A percentile compares a stretch with the other conserved stretches of the same genome.
Conservation (phyloP, 1,140 invertebrate genomes). For the Drosophila elegans region DNA sequence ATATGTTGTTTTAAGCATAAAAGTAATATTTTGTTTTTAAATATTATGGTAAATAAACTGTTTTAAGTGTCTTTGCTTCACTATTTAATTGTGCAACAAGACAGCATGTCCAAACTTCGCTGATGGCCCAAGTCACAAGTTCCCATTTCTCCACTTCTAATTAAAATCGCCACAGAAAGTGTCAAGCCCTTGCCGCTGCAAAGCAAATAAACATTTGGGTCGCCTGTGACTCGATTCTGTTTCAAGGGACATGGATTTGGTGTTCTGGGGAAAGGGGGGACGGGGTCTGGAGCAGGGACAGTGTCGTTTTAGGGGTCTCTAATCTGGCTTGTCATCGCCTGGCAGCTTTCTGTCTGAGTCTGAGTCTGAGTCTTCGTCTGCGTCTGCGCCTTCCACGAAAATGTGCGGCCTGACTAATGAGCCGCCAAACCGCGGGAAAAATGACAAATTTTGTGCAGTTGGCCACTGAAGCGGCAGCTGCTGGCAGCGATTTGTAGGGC, state of each 20-base stretch:
- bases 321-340: conserved; percentile 78
- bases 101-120: neutral
- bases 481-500: conserved; percentile 74
- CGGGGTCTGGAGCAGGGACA: conserved; percentile 25
- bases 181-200: conserved; percentile 64
- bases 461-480: conserved; percentile 26
- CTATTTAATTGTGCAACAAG: too few species aligned
- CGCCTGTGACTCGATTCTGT: conserved; percentile 36
- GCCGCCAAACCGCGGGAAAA: conserved; percentile 80
- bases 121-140: neutral
- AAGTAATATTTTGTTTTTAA: too few species aligned
- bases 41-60: too few species aligned
- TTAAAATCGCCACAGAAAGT: conserved; percentile 80
- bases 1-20: too few species aligned
- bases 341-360: conserved; percentile 77
- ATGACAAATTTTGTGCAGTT: conserved; percentile 76
- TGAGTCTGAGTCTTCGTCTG: conserved; percentile 59
- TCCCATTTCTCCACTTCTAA: conserved; percentile 55
- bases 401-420: conserved; percentile 81
- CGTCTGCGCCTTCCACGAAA: conserved; percentile 69
- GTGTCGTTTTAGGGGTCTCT: conserved; percentile 63
- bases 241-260: conserved; percentile 14
- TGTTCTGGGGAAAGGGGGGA: neutral
- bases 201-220: conserved; percentile 61
- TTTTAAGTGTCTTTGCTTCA: too few species aligned